Conservation (phyloP, 2,113 vertebrate species). For the Boulengeromyrus knoepffleri region DNA sequence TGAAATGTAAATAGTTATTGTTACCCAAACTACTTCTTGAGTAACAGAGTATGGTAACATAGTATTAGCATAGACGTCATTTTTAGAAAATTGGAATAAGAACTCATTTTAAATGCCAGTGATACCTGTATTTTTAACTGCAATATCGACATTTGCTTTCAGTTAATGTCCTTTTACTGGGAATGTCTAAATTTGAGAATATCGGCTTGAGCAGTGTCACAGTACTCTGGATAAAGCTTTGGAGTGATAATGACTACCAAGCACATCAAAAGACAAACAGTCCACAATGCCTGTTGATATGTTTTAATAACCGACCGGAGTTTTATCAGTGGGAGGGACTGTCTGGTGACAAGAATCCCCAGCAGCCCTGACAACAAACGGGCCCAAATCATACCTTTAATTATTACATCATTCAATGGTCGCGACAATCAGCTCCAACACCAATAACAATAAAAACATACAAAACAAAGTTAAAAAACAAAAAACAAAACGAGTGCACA, state of each 20-base stretch:
- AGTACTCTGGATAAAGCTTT: not conserved
- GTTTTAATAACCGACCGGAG: constrained; percentile 30
- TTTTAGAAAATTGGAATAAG: not conserved
- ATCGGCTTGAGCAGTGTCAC: not conserved
- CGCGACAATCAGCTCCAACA: constrained; percentile 49
- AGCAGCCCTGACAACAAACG: not conserved
- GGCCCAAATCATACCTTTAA: constrained; percentile 46
- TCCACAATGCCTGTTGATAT: not conserved
- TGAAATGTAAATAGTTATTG: not conserved
- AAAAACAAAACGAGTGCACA: not conserved
- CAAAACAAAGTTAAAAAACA: constrained; percentile 38
- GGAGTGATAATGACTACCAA: not conserved
- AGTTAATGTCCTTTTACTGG: not conserved
- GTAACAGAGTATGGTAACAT: not conserved
- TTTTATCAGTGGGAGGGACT: constrained; percentile 14
- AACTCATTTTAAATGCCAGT: not conserved
- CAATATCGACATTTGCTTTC: not conserved
- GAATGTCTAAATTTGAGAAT: not conserved
- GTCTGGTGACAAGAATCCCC: not conserved
- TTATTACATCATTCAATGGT: constrained; percentile 60
- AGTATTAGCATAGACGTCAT: not conserved
- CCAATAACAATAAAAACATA: constrained; percentile 46
- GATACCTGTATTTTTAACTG: not conserved
- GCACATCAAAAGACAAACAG: not conserved
- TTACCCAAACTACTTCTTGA: not conserved